Conservation (phyloP, 2,888 invertebrate genomes). For the Theretra japonica region DNA sequence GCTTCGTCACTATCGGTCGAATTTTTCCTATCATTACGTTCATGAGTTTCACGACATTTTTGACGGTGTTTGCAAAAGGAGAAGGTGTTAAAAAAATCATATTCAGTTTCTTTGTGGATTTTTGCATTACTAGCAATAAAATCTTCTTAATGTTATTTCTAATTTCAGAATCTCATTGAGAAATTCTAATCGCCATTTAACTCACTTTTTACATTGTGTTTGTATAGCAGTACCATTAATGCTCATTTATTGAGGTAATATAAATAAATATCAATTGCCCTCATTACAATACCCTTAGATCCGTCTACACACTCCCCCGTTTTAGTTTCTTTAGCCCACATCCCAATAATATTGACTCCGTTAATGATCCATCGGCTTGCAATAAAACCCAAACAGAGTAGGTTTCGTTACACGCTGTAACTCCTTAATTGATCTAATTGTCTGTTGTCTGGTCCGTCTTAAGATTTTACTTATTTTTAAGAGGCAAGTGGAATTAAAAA, state of each 20-base stretch:
- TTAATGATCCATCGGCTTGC: not conserved
- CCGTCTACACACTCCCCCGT: not conserved
- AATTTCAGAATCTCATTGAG: too few relatives aligned
- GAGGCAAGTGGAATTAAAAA: too few relatives aligned
- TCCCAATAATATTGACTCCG: not conserved
- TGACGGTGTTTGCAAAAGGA: too few relatives aligned
- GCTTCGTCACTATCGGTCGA: constrained; percentile 11
- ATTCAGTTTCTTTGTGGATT: too few relatives aligned
- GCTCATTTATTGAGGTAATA: not conserved
- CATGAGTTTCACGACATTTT: not conserved
- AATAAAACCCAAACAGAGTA: not conserved
- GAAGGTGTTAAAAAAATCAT: too few relatives aligned
- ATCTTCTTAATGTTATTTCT: too few relatives aligned
- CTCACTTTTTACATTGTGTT: too few relatives aligned
- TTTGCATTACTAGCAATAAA: too few relatives aligned
- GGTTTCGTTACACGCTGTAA: constrained; percentile 9
- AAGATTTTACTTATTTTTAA: not conserved
- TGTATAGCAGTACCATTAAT: too few relatives aligned
- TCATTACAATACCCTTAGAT: not conserved
- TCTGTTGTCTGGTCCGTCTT: not conserved
- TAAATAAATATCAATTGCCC: not conserved
- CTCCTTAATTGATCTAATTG: constrained; percentile 6
- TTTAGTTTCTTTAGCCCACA: not conserved
- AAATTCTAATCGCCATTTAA: too few relatives aligned
- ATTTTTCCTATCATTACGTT: not conserved